Conservation (phyloP, 2,797 vertebrate species). For the Pelodytes ibericus region DNA sequence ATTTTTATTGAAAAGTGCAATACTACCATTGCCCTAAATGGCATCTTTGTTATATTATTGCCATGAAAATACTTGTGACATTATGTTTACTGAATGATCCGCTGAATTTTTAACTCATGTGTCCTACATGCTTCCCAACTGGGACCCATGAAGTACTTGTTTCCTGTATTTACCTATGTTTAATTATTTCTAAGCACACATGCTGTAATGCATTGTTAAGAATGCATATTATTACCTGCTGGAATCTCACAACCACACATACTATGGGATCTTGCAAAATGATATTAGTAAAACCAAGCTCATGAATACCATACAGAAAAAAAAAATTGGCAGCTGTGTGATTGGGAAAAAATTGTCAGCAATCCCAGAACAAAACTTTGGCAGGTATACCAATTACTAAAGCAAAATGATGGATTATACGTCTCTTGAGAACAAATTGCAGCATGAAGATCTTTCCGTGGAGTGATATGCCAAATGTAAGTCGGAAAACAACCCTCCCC, state of each 20-base stretch:
- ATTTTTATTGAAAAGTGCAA: no score
- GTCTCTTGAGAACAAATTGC: slow-evolving; percentile 36
- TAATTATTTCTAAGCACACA: no score
- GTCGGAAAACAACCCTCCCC: background rate
- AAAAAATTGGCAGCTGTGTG: background rate
- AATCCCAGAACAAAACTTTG: slow-evolving; percentile 38
- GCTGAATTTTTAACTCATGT: no score
- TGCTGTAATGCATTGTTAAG: no score
- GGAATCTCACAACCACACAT: background rate
- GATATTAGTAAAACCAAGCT: slow-evolving; percentile 5
- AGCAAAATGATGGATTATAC: slow-evolving; percentile 48
- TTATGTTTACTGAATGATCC: no score
- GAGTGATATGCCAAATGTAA: slow-evolving; percentile 1
- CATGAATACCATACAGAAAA: background rate
- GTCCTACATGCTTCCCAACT: no score
- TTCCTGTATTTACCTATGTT: no score
- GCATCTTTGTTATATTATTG: no score
- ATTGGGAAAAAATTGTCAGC: slow-evolving; percentile 20
- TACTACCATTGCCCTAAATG: no score
- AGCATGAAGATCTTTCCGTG: slow-evolving; percentile 31
- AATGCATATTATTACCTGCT: background rate
- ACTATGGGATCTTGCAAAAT: background rate
- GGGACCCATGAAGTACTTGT: no score
- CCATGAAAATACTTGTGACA: no score
- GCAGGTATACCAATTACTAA: slow-evolving; percentile 52